phyloP scores from a whole-genome alignment of 2,113 vertebrate genomes.

The Boulengeromyrus knoepffleri region DNA sequence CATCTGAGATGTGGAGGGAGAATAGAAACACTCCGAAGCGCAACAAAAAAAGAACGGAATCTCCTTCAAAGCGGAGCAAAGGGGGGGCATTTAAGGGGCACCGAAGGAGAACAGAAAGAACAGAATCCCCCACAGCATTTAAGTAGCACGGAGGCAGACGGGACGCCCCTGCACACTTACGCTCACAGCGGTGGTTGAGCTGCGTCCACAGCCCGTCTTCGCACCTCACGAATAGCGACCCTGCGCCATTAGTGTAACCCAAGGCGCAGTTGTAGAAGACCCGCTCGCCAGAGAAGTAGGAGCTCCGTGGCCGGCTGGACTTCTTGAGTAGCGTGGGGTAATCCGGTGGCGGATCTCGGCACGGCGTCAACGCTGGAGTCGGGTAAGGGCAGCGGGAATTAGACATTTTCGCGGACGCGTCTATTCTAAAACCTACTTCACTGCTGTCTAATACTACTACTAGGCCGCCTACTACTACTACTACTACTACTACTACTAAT shows the following conservation, averaged over 20 bases:
- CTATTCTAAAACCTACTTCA: background rate
- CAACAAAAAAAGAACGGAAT: no score
- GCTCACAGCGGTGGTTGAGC: background rate
- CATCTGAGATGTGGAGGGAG: constrained; percentile 18
- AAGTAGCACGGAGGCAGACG: background rate
- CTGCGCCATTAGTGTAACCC: background rate
- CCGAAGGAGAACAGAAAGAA: background rate
- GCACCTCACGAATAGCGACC: background rate
- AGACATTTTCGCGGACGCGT: background rate
- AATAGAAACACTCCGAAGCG: background rate
- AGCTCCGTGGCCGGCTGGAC: no score
- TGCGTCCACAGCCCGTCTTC: background rate
- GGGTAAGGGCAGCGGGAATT: background rate
- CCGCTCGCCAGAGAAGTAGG: background rate
- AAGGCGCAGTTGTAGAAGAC: background rate
- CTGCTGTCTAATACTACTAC: background rate
- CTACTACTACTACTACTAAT: background rate
- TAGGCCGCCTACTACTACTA: background rate
- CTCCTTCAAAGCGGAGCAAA: background rate
- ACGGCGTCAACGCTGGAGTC: background rate
- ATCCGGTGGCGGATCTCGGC: background rate
- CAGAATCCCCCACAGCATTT: background rate
- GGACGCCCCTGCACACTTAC: background rate
- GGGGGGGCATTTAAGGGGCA: background rate
- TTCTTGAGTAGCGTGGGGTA: background rate